Percentiles rank a stretch among this genome's conserved stretches.
phyloP scores from a whole-genome alignment of 1,140 invertebrate species.

The Drosophila setifemur region DNA sequence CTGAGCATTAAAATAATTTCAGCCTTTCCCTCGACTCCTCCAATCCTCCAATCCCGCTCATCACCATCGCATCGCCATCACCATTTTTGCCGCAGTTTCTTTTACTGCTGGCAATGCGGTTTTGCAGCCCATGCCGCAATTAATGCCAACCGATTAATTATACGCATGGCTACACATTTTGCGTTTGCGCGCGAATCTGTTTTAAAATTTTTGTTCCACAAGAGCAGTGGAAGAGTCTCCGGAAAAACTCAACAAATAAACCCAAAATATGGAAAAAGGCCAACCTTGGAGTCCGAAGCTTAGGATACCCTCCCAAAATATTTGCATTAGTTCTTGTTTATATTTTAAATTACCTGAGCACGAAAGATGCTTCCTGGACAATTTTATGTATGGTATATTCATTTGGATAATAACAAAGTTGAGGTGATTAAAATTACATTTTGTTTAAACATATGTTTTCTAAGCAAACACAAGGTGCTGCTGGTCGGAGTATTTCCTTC shows the following conservation, averaged over 20 bases:
- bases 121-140: constrained; percentile 68
- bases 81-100: not conserved
- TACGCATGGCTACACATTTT: constrained; percentile 71
- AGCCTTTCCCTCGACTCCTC: constrained; percentile 37
- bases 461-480: too few species aligned
- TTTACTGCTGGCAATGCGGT: constrained; percentile 48
- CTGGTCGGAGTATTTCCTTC: too few species aligned
- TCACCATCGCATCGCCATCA: too few species aligned
- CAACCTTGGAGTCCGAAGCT: too few species aligned
- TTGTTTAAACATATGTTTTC: too few species aligned
- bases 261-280: constrained; percentile 13
- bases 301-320: too few species aligned
- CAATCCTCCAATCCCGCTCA: not conserved
- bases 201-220: constrained; percentile 57
- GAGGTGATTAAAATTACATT: too few species aligned
- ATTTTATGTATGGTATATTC: too few species aligned
- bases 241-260: not conserved
- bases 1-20: constrained; percentile 63
- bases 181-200: constrained; percentile 9
- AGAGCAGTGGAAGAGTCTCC: constrained; percentile 1
- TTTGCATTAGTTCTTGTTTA: too few species aligned
- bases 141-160: constrained; percentile 79
- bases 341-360: too few species aligned
- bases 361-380: too few species aligned
- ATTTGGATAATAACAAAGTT: too few species aligned